Base-by-base conservation (phyloP, 2,113 vertebrate species). In the Gymnobelideus leadbeateri region DNA sequence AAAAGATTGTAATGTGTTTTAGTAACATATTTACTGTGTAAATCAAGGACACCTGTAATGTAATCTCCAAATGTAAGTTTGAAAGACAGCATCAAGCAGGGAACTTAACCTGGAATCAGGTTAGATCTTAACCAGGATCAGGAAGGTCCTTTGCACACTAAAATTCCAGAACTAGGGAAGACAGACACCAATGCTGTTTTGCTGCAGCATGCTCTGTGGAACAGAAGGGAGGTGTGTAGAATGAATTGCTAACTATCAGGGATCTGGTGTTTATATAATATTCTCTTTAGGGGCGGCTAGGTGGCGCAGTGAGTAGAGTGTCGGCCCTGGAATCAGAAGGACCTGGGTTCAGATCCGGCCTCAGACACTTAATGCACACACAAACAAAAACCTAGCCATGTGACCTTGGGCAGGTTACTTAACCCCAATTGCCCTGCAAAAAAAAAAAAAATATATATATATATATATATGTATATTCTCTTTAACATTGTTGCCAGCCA, bases 401-500 rank as follows among this genome's bases (percentile, higher is more conserved):
- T n/a, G n/a, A n/a, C n/a, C n/a, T n/a, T n/a, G n/a, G n/a, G n/a
- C n/a, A n/a, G n/a, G n/a, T n/a, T n/a, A n/a, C n/a, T n/a, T n/a
- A n/a, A n/a, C n/a, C n/a, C n/a, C n/a, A n/a, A n/a, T n/a, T n/a
- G n/a, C n/a, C n/a, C n/a, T n/a, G n/a, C n/a, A n/a, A n/a, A n/a
- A n/a, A n/a, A n/a, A n/a, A n/a, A n/a, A n/a, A n/a, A n/a, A n/a
- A n/a, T n/a, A n/a, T n/a, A n/a, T n/a, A n/a, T n/a, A n/a, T n/a
- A n/a, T n/a, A n/a, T n/a, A n/a, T n/a, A n/a, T n/a, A n/a, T n/a
- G n/a, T n/a, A 47, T 9, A 49, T 16, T 23, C 16, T 89, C 53
- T 91, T 51, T 10, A 8, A 52, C 21, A 84, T 23, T 84, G 26
- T 53, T 98, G 96, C 92, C 92, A 93, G 96, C 94, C 89, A 95